Evolutionary conservation across 2,797 vertebrate species (phyloP).

Genomic region (Phyllotis vaccarum): DNA sequence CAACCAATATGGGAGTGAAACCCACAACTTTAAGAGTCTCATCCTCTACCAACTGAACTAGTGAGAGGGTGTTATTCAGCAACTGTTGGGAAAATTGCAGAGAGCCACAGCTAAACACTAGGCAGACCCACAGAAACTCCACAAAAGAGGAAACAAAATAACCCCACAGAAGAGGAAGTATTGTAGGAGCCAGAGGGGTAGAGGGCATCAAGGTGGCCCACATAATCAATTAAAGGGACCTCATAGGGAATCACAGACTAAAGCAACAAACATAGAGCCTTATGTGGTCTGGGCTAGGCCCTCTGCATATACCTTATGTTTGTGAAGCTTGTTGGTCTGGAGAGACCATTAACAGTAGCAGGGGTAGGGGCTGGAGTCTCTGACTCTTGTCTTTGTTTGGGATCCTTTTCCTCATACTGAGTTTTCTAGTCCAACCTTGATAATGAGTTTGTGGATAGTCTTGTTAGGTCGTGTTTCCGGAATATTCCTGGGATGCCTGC

Average conservation of each 20-base stretch:
- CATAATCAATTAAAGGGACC: neutral
- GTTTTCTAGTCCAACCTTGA: neutral
- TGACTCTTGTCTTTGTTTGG: neutral
- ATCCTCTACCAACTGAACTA: too few relatives aligned
- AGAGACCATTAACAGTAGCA: neutral
- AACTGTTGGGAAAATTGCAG: neutral
- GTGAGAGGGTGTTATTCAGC: neutral
- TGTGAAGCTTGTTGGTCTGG: neutral
- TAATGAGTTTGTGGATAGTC: neutral
- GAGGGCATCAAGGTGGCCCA: too few relatives aligned
- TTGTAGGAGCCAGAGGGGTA: too few relatives aligned
- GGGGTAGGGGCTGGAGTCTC: neutral
- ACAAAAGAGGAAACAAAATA: too few relatives aligned
- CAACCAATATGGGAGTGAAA: too few relatives aligned
- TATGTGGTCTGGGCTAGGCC: neutral
- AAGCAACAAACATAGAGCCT: neutral
- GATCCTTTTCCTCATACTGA: neutral
- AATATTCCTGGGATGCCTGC: neutral
- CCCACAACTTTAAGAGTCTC: too few relatives aligned
- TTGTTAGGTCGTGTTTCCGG: neutral
- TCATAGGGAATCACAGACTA: too few relatives aligned
- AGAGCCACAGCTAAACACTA: neutral
- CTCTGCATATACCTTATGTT: neutral
- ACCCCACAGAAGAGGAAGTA: too few relatives aligned
- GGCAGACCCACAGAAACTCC: neutral